Conservation (phyloP, 1,140 invertebrate genomes). For the Trialeurodes vaporariorum region DNA sequence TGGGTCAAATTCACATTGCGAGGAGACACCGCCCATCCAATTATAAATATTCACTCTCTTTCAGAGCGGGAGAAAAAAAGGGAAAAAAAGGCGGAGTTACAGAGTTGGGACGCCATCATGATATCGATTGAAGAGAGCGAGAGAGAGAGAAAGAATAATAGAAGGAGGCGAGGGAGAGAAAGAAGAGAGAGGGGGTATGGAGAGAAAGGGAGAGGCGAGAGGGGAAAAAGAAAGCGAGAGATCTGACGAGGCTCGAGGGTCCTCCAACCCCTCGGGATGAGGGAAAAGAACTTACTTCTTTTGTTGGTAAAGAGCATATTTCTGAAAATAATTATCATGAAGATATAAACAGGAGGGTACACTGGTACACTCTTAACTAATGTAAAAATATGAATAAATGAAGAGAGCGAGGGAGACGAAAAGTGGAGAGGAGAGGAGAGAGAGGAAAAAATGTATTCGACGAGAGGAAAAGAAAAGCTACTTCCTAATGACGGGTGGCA, state of each 20-base stretch:
- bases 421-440: neutral
- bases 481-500: neutral
- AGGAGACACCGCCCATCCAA: neutral
- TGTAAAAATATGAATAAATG: conserved; percentile 1
- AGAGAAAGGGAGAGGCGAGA: neutral
- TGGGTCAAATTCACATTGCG: neutral
- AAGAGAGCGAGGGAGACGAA: neutral
- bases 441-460: too few species aligned
- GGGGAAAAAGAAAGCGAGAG: neutral
- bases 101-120: neutral
- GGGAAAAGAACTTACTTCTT: neutral
- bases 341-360: neutral
- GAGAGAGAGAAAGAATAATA: neutral
- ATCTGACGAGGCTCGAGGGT: neutral
- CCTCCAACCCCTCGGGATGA: neutral
- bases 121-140: neutral
- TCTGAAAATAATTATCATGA: neutral
- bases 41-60: neutral
- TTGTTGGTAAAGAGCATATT: neutral
- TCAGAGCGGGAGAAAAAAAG: neutral
- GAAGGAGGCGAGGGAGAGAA: too few species aligned
- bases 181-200: neutral
- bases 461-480: neutral
- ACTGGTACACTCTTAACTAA: neutral
- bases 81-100: neutral